Percentiles rank a stretch among this genome's conserved stretches.
These are phyloP conservation scores for Nomia melanderi DNA, from an alignment of 1,140 invertebrate genomes.

Conservation along the genomic window DNA sequence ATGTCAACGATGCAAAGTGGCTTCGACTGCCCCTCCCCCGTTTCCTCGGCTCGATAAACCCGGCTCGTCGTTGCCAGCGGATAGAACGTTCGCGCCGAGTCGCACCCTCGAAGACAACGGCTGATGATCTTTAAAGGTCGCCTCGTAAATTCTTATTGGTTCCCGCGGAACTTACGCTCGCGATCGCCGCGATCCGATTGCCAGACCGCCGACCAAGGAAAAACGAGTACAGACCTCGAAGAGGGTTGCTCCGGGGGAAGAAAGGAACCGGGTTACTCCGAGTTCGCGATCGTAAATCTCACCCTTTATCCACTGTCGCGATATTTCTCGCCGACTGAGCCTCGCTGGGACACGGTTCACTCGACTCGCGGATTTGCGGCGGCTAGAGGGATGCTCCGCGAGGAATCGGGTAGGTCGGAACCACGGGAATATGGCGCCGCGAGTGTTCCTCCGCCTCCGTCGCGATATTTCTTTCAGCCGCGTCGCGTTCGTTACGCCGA, in stretches of 20 bases:
- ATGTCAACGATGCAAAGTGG: constrained; percentile 65
- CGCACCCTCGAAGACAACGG: constrained; percentile 4
- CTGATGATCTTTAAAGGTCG: constrained; percentile 63
- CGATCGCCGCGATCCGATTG: no score
- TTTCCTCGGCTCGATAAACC: constrained; percentile 35
- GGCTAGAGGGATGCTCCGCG: background rate
- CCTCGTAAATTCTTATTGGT: constrained; percentile 61
- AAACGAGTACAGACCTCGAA: no score
- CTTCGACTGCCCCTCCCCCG: constrained; percentile 38
- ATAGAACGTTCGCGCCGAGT: constrained; percentile 17
- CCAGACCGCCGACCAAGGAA: no score
- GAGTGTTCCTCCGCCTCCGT: background rate
- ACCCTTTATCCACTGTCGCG: no score
- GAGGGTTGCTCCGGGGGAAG: no score
- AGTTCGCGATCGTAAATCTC: no score
- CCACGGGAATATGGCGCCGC: background rate
- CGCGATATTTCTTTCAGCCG: constrained; percentile 46
- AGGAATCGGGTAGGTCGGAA: background rate
- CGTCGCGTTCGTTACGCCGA: constrained; percentile 48
- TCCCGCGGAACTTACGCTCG: constrained; percentile 7
- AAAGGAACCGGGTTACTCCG: no score
- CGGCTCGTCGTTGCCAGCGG: constrained; percentile 43
- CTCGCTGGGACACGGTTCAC: background rate
- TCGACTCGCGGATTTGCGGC: constrained; percentile 11
- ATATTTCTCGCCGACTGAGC: no score